Conservation (phyloP, 2,113 vertebrate genomes). For the Hirundichthys speculiger region DNA sequence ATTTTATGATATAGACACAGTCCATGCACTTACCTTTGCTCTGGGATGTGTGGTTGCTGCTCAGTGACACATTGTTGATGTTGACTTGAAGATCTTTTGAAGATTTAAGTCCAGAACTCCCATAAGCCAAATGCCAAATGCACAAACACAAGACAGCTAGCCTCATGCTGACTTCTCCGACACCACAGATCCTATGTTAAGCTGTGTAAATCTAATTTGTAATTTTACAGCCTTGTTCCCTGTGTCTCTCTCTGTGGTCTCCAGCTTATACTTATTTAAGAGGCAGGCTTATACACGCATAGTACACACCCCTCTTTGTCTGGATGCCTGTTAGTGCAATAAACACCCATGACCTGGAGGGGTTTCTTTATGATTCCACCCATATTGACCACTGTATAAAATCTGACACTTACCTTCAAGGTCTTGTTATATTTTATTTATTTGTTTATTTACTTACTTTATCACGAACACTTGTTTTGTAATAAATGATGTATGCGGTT, state of each 20-base stretch:
- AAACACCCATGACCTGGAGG: not conserved
- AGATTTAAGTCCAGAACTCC: not conserved
- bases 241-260: conserved; percentile 1
- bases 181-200: not conserved
- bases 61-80: no score
- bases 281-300: conserved; percentile 31
- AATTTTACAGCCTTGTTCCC: not conserved
- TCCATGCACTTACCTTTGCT: conserved; percentile 43
- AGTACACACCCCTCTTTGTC: conserved; percentile 45
- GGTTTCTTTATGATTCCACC: not conserved
- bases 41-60: not conserved
- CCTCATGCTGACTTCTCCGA: conserved; percentile 37
- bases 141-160: conserved; percentile 16
- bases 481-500: no score
- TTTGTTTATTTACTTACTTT: no score
- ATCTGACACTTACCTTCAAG: no score
- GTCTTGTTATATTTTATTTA: no score
- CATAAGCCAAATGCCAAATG: conserved; percentile 21
- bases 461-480: not conserved
- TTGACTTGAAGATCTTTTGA: not conserved
- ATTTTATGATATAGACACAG: no score
- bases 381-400: not conserved
- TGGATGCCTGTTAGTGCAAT: not conserved
- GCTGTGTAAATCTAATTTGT: not conserved
- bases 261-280: conserved; percentile 4